phyloP scores from a whole-genome alignment of 2,797 vertebrate species.

The Diplodus sargus region DNA sequence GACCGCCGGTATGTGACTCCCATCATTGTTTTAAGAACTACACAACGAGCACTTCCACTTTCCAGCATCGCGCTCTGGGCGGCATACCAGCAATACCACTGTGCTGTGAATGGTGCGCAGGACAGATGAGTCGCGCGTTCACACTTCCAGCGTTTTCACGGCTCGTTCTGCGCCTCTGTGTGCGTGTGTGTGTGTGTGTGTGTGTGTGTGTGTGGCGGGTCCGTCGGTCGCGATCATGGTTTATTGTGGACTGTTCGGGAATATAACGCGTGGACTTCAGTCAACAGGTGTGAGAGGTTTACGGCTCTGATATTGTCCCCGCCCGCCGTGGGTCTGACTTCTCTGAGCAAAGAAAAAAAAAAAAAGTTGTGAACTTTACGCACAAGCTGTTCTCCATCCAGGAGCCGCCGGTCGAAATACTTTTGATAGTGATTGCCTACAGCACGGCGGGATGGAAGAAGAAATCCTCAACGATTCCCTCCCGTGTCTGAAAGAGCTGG shows the following conservation, averaged over 20 bases:
- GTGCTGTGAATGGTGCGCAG: constrained; percentile 47
- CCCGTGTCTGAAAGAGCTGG: constrained; percentile 76
- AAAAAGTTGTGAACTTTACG: constrained; percentile 35
- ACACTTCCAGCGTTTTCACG: constrained; percentile 66
- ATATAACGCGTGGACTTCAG: constrained; percentile 13
- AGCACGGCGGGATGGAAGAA: constrained; percentile 64
- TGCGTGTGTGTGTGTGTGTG: no score
- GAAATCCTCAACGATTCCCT: constrained; percentile 46
- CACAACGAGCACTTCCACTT: constrained; percentile 60
- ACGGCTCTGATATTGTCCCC: neutral
- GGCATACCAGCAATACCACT: constrained; percentile 50
- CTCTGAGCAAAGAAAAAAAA: neutral
- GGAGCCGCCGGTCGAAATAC: neutral
- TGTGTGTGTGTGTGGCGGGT: neutral
- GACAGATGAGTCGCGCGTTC: constrained; percentile 18
- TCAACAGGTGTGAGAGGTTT: neutral
- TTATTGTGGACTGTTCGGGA: constrained; percentile 58
- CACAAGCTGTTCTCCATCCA: constrained; percentile 17
- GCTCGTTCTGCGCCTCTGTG: constrained; percentile 15
- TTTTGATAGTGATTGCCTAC: neutral
- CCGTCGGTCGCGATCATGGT: constrained; percentile 7
- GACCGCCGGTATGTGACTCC: constrained; percentile 38
- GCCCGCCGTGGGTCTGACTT: neutral
- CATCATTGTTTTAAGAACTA: constrained; percentile 56
- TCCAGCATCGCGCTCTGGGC: constrained; percentile 55